Conservation (phyloP, 2,888 invertebrate species). For the Phlogophora meticulosa region DNA sequence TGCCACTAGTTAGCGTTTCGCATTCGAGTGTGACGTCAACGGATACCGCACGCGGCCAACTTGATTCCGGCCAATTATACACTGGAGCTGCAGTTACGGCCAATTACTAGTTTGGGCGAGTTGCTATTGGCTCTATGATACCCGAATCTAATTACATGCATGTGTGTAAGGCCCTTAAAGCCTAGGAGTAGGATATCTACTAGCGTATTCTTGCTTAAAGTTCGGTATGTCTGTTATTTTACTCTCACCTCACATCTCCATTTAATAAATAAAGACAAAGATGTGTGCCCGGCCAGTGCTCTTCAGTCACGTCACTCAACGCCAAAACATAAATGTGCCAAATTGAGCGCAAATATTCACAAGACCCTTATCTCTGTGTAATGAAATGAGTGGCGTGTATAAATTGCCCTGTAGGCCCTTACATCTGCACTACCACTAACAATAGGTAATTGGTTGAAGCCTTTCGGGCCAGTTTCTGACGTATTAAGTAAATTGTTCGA, state of each 20-base stretch:
- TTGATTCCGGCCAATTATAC: constrained; percentile 62
- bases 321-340: constrained; percentile 71
- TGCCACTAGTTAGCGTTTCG: constrained; percentile 58
- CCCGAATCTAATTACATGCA: constrained; percentile 50
- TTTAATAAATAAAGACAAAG: constrained; percentile 51
- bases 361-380: constrained; percentile 85
- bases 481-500: constrained; percentile 71
- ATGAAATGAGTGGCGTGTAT: constrained; percentile 86
- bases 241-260: constrained; percentile 1
- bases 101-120: constrained; percentile 55
- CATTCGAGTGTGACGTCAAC: constrained; percentile 60
- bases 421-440: constrained; percentile 76
- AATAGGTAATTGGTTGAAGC: constrained; percentile 76
- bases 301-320: constrained; percentile 48
- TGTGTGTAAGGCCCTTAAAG: constrained; percentile 7
- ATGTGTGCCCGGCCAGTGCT: constrained; percentile 43
- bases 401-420: constrained; percentile 76
- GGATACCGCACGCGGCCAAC: constrained; percentile 54
- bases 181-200: neutral
- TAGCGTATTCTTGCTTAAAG: neutral
- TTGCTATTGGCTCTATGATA: constrained; percentile 49
- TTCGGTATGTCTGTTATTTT: constrained; percentile 15
- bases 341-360: constrained; percentile 80
- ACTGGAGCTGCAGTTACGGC: constrained; percentile 57
- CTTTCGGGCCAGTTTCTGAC: constrained; percentile 60